These are phyloP conservation scores for Prinia subflava DNA, from an alignment of 2,113 vertebrate species.

Conservation along the genomic window DNA sequence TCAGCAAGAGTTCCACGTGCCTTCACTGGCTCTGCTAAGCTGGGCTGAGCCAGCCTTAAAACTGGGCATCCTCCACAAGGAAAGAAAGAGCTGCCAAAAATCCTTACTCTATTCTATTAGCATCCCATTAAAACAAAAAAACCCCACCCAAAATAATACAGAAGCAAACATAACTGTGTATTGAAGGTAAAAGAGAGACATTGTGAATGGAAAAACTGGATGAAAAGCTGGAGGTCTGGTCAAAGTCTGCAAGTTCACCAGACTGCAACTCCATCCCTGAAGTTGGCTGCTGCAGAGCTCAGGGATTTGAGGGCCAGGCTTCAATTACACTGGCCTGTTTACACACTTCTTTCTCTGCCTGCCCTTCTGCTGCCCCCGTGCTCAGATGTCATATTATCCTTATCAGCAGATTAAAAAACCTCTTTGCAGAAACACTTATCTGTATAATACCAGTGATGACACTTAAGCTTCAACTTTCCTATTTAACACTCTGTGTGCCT, in stretches of 20 bases:
- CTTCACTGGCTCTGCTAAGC: background rate
- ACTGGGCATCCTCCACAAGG: background rate
- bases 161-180: background rate
- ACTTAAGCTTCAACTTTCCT: constrained; percentile 55
- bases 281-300: background rate
- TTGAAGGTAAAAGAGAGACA: background rate
- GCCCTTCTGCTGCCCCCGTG: constrained; percentile 24
- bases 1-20: background rate
- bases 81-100: background rate
- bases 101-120: background rate
- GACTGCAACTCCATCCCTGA: background rate
- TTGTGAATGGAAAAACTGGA: background rate
- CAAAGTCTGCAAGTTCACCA: background rate
- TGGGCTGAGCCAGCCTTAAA: background rate
- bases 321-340: constrained; percentile 28
- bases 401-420: constrained; percentile 48
- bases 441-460: constrained; percentile 45
- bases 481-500: constrained; percentile 47
- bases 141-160: background rate
- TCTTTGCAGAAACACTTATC: constrained; percentile 55
- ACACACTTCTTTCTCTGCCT: constrained; percentile 2
- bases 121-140: background rate
- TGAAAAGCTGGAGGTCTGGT: background rate
- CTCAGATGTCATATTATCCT: constrained; percentile 54
- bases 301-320: constrained; percentile 4